phyloP scores from a whole-genome alignment of 1,140 invertebrate genomes.

The Caligus rogercresseyi region DNA sequence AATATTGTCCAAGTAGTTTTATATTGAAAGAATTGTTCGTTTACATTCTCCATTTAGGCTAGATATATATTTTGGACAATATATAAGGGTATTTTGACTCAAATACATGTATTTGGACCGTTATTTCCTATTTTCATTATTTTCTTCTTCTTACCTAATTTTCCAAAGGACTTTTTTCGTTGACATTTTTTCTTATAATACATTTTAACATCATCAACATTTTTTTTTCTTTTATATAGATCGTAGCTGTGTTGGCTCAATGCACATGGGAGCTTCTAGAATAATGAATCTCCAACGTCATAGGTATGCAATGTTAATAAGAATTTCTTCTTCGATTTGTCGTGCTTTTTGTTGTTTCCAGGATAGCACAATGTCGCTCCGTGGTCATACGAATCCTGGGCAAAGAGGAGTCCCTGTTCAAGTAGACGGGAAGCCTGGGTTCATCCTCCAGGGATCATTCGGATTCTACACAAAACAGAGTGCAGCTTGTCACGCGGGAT shows the following conservation, averaged over 20 bases:
- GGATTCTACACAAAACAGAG: conserved; percentile 90
- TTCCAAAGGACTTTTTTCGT: too few species aligned
- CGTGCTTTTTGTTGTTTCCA: conserved; percentile 24
- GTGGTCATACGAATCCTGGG: conserved; percentile 88
- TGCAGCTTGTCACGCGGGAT: conserved; percentile 84
- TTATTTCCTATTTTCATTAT: too few species aligned
- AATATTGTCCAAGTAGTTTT: too few species aligned
- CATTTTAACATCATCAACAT: too few species aligned
- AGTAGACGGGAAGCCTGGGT: conserved; percentile 97
- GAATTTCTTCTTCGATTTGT: neutral
- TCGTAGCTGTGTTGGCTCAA: conserved; percentile 79
- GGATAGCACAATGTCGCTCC: conserved; percentile 86
- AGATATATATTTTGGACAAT: too few species aligned
- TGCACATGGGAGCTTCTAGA: conserved; percentile 88
- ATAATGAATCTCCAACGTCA: conserved; percentile 89
- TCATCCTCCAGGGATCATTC: conserved; percentile 86
- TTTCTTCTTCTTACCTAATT: too few species aligned
- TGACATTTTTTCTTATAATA: too few species aligned
- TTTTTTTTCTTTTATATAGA: neutral
- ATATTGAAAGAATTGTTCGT: too few species aligned
- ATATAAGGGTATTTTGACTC: too few species aligned
- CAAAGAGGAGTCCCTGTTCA: conserved; percentile 38
- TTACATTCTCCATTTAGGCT: too few species aligned
- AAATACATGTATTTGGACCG: too few species aligned
- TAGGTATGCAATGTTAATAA: neutral